Base-by-base conservation (phyloP, 2,888 invertebrate species). In the Caenorhabditis sp. region DNA sequence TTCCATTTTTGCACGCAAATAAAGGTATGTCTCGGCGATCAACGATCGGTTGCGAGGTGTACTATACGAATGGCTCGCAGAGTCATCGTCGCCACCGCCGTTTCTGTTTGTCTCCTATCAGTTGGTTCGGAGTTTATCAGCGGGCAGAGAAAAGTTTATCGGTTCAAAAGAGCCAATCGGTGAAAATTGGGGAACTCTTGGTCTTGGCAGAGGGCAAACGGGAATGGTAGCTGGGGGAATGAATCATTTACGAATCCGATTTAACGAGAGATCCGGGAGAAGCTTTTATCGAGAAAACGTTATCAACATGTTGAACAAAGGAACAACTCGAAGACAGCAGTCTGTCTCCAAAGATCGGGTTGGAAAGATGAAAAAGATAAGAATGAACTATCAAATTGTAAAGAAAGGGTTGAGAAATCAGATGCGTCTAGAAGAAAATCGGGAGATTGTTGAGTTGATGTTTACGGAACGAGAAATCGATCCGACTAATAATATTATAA, bases 21-120 rank as follows among this genome's bases (percentile, higher is more conserved):
- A 72, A 47, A 64, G 35, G n/a, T 11, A 13, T 40, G 40, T 61
- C 20, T 32, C 55, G 37, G 44, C 51, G 74, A 76, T 61, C 67
- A 61, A 55, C 50, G 76, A 76, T 76, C 76, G 51, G 51, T 22
- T 44, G 65, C 56, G 51, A 71, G 37, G 40, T 76, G 76, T 76
- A 76, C 76, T 76, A 76, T 76, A 61, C 67, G 60, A 67, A 76
- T 67, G 76, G 76, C 76, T 76, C 76, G 60, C 67, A 11, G 28
- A 58, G 24, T 15, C 24, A 13, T 15, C n/a, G n/a, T n/a, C n/a
- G n/a, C n/a, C n/a, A n/a, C n/a, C 53, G 8, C 28, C 58, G 51
- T 58, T 32, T 58, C 22, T 58, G 22, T 58, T 58, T 37, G 58
- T n/a, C 9, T 6, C 37, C 37, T 65, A 58, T 72, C 72, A 74